A percentile compares a stretch with the other conserved stretches of the same genome.
phyloP scores from a whole-genome alignment of 2,113 vertebrate species.

The Arothron firmamentum region DNA sequence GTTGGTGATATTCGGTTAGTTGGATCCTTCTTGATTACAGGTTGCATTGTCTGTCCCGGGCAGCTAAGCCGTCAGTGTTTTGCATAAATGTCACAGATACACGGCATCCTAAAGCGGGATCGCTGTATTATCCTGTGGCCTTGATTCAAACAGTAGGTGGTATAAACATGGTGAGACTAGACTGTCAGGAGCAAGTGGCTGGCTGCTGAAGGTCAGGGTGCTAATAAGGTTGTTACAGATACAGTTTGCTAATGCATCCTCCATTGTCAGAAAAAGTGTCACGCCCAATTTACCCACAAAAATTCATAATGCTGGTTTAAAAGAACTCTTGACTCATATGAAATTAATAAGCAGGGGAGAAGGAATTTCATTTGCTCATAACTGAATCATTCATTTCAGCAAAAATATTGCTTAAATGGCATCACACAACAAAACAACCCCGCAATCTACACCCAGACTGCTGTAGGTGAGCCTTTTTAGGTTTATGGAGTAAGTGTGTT shows the following conservation, averaged over 20 bases:
- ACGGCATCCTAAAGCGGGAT: background rate
- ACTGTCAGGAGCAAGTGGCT: constrained; percentile 15
- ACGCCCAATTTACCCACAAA: too few species aligned
- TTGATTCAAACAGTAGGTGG: constrained; percentile 56
- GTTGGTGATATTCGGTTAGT: too few species aligned
- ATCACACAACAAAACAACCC: constrained; percentile 8
- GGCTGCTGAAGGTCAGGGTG: background rate
- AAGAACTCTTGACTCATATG: too few species aligned
- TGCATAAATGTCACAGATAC: too few species aligned
- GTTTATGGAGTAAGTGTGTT: constrained; percentile 21
- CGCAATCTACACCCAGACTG: background rate
- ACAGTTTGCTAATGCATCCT: too few species aligned
- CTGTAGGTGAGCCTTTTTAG: constrained; percentile 15
- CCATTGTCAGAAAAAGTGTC: too few species aligned
- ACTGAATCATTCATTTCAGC: background rate
- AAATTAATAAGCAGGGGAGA: too few species aligned
- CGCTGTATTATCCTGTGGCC: constrained; percentile 21
- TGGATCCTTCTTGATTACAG: too few species aligned
- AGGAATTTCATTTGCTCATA: constrained; percentile 5
- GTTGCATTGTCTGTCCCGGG: too few species aligned
- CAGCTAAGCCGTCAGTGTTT: too few species aligned
- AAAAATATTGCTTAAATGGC: constrained; percentile 1
- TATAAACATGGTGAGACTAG: constrained; percentile 12
- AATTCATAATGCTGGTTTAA: too few species aligned
- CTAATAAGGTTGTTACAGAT: background rate